A percentile compares a stretch with the other conserved stretches of the same genome.
phyloP scores from a whole-genome alignment of 1,140 invertebrate genomes.

The Caerostris extrusa region DNA sequence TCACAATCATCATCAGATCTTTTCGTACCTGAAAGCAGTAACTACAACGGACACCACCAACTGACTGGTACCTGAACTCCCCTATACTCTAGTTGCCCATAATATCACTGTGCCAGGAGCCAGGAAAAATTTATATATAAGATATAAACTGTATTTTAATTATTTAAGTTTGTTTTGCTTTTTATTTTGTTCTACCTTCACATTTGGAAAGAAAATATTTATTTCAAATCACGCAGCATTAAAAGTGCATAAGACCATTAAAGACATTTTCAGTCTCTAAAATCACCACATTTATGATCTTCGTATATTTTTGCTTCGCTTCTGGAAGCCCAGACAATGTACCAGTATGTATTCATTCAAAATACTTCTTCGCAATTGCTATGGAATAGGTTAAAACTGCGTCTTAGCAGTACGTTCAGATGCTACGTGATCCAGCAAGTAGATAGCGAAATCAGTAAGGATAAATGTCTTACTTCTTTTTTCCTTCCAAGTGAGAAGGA shows the following conservation, averaged over 20 bases:
- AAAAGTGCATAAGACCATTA: not conserved
- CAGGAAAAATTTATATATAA: no score
- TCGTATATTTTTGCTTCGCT: not conserved
- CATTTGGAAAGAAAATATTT: no score
- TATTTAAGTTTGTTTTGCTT: no score
- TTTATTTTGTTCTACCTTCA: no score
- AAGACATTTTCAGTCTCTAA: not conserved
- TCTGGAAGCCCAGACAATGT: not conserved
- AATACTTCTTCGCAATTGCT: constrained; percentile 8
- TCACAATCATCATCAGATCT: no score
- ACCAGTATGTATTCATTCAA: constrained; percentile 44
- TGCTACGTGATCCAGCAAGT: constrained; percentile 52
- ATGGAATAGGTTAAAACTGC: not conserved
- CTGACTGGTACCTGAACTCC: no score
- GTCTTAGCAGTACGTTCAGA: constrained; percentile 4
- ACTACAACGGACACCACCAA: no score
- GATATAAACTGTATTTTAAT: no score
- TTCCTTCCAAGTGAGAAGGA: constrained; percentile 43
- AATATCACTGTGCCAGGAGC: no score
- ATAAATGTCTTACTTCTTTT: constrained; percentile 29
- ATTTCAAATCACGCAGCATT: not conserved
- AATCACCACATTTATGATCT: not conserved
- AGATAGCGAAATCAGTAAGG: constrained; percentile 38
- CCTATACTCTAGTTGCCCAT: no score
- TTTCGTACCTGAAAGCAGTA: no score